Conservation (phyloP, 2,113 vertebrate genomes). For the Cephalopterus ornatus region DNA sequence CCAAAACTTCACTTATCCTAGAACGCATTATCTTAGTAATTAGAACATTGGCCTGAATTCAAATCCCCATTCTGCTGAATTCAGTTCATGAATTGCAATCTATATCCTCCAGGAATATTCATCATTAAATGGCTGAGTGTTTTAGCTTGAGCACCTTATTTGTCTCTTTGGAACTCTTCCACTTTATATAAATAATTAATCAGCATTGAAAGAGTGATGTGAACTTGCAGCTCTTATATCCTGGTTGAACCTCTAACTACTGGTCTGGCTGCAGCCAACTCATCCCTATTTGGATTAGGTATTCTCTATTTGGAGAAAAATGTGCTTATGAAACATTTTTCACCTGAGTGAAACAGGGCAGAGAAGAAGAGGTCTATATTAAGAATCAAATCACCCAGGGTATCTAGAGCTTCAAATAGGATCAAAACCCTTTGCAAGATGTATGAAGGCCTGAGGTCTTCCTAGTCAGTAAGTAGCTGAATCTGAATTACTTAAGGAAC, state of each 20-base stretch:
- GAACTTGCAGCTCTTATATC: background rate
- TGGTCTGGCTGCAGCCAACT: background rate
- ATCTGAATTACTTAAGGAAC: background rate
- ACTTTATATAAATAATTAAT: slow-evolving; percentile 23
- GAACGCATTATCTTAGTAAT: background rate
- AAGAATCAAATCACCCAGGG: background rate
- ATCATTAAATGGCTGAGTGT: background rate
- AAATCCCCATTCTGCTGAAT: background rate
- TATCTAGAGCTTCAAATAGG: background rate
- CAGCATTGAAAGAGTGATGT: background rate
- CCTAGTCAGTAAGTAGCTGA: background rate
- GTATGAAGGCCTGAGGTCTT: background rate
- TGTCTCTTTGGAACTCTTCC: background rate
- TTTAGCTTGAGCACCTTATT: background rate
- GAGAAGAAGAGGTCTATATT: background rate
- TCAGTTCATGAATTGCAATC: background rate
- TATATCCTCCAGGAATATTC: background rate
- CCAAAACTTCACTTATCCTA: background rate
- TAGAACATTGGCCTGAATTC: background rate
- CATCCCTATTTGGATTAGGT: background rate
- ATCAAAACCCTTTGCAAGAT: background rate
- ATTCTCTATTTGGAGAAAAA: background rate
- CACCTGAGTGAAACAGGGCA: background rate
- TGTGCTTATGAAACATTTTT: background rate
- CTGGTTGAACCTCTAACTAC: background rate